Base-by-base conservation (phyloP, 2,113 vertebrate genomes). In the Alligator mississippiensis region DNA sequence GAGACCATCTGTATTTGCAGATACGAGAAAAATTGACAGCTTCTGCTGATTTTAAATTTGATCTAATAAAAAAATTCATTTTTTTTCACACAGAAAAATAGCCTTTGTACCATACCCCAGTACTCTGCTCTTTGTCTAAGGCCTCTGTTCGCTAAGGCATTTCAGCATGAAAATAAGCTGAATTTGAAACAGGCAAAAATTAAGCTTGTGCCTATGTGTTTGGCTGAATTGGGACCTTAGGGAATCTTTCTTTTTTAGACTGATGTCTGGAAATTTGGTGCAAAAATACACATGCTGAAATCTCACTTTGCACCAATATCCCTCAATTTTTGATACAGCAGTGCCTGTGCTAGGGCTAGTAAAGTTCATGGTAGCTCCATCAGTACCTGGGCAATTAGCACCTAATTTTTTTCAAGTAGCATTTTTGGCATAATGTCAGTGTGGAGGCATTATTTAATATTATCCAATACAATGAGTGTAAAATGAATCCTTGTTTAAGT, bases 201-300 rank as follows among this genome's bases (percentile, higher is more conserved):
- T 88, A 54, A 62, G 30, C 38, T 92, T 94, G 18, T 70, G 30
- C 38, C 72, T 5, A 15, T 1, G 34, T 47, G 66, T 82, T 80
- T 85, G 90, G 90, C 74, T 94, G 60, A 74, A 85, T 11, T 84
- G 84, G 38, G 82, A 68, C 90, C 95, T 93, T 92, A 93, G 81
- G 80, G 88, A 95, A 83, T 89, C 86, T 80, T 94, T 90, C 58
- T 63, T 81, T 81, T 75, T 17, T 86, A 92, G 90, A 55, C 79
- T 78, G 83, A 92, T 84, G 83, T 61, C 62, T 77, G 74, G 88
- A 75, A 82, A 60, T 57, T 72, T 93, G 93, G 81, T 88, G 88
- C 72, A 80, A 78, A 91, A 85, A 85, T 55, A 58, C 68, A 62
- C 2, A 0, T 74, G 77, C 77, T 77, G 25, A 62, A 76, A 54